Percentiles rank a stretch among this genome's conserved stretches.
Evolutionary conservation across 2,113 vertebrate species (phyloP).

Genomic region (Gadus macrocephalus): DNA sequence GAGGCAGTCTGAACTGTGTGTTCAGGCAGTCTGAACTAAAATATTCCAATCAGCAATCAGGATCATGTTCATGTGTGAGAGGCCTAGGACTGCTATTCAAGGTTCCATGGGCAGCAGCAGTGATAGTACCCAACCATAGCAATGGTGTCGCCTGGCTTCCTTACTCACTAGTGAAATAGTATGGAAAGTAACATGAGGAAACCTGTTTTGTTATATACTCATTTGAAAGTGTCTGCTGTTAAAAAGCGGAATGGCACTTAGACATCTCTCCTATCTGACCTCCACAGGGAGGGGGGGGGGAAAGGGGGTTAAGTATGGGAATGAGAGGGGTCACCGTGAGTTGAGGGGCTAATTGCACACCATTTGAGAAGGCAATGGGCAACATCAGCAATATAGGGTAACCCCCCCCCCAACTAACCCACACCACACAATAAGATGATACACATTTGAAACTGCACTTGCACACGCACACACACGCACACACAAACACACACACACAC

Average conservation of each 20-base stretch:
- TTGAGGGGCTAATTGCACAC: constrained; percentile 67
- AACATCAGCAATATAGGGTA: constrained; percentile 50
- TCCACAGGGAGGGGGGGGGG: constrained; percentile 10
- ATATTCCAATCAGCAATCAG: too few species aligned
- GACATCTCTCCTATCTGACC: constrained; percentile 46
- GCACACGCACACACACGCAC: background rate
- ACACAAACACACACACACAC: background rate
- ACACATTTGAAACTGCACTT: constrained; percentile 4
- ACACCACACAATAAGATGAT: background rate
- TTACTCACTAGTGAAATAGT: too few species aligned
- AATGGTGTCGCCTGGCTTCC: too few species aligned
- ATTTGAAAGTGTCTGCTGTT: constrained; percentile 26
- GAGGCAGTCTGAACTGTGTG: too few species aligned
- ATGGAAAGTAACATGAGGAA: too few species aligned
- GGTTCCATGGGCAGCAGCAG: too few species aligned
- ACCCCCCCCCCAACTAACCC: background rate
- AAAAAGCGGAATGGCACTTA: constrained; percentile 56
- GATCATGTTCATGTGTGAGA: too few species aligned
- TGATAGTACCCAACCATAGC: too few species aligned
- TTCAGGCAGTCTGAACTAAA: too few species aligned
- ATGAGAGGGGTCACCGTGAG: constrained; percentile 56
- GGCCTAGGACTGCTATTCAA: too few species aligned
- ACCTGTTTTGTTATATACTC: background rate
- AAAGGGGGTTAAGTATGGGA: constrained; percentile 61
- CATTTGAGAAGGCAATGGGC: constrained; percentile 66